These are phyloP conservation scores for Lepus oiostolus DNA, from an alignment of 2,797 vertebrate genomes.

Conservation along the genomic window DNA sequence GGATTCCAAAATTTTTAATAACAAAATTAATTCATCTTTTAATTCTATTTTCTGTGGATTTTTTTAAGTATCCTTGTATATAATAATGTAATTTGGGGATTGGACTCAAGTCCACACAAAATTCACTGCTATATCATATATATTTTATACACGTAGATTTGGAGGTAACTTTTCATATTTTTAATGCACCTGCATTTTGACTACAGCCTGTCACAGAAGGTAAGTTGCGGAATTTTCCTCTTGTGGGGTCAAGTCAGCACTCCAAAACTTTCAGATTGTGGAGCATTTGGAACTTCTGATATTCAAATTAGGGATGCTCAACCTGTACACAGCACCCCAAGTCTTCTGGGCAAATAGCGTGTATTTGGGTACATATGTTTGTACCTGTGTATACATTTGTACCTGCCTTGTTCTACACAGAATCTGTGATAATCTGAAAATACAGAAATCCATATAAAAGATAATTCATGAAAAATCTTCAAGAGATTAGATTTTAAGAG, in stretches of 20 bases:
- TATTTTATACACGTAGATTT: not conserved
- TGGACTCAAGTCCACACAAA: not conserved
- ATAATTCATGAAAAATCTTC: not conserved
- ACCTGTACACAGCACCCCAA: not conserved
- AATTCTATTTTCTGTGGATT: too few relatives aligned
- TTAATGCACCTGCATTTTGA: not conserved
- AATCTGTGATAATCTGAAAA: not conserved
- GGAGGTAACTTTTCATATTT: not conserved
- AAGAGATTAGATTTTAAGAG: slow-evolving; percentile 3
- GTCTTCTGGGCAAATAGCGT: not conserved
- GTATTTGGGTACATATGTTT: not conserved
- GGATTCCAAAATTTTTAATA: too few relatives aligned
- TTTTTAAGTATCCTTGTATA: too few relatives aligned
- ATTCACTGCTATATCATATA: not conserved
- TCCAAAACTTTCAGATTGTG: too few relatives aligned
- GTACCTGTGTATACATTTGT: not conserved
- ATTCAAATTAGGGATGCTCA: not conserved
- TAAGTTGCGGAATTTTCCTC: not conserved
- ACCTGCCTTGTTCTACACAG: not conserved
- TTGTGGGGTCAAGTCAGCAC: too few relatives aligned
- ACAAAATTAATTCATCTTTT: too few relatives aligned
- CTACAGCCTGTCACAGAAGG: not conserved
- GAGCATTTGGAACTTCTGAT: not conserved
- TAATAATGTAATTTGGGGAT: not conserved
- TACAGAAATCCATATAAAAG: not conserved